A percentile compares a stretch with the other conserved stretches of the same genome.
These are phyloP conservation scores for Pteria penguin DNA, from an alignment of 2,888 invertebrate species.

Conservation along the genomic window DNA sequence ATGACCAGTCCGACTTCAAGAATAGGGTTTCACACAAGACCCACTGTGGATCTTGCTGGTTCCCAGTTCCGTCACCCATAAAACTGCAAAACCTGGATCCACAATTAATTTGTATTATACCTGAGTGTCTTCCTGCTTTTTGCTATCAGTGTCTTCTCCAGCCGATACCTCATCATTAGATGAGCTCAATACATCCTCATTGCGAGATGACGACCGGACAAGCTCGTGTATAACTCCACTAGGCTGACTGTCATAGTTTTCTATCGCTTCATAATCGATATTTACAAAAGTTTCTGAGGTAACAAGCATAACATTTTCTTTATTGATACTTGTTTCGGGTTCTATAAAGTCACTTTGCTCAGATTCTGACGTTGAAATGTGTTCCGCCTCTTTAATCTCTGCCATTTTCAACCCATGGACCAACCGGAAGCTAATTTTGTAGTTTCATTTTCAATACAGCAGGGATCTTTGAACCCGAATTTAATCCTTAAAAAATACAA, in stretches of 20 bases:
- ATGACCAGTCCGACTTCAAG: too few species aligned
- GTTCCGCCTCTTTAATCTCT: constrained; percentile 73
- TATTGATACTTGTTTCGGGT: constrained; percentile 82
- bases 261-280: constrained; percentile 61
- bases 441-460: too few species aligned
- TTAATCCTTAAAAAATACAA: too few species aligned
- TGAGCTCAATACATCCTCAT: constrained; percentile 35
- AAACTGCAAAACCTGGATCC: too few species aligned
- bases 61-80: too few species aligned
- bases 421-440: too few species aligned
- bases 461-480: too few species aligned
- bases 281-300: constrained; percentile 81
- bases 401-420: constrained; percentile 52
- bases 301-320: constrained; percentile 86
- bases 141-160: constrained; percentile 61
- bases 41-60: too few species aligned
- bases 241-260: constrained; percentile 43
- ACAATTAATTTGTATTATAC: too few species aligned
- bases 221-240: constrained; percentile 61
- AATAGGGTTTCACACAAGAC: too few species aligned
- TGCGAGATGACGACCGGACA: constrained; percentile 57
- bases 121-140: background rate
- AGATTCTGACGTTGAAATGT: constrained; percentile 53
- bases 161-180: constrained; percentile 49
- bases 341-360: constrained; percentile 68